phyloP scores from a whole-genome alignment of 2,888 invertebrate genomes.

The Drosophila paracracens region DNA sequence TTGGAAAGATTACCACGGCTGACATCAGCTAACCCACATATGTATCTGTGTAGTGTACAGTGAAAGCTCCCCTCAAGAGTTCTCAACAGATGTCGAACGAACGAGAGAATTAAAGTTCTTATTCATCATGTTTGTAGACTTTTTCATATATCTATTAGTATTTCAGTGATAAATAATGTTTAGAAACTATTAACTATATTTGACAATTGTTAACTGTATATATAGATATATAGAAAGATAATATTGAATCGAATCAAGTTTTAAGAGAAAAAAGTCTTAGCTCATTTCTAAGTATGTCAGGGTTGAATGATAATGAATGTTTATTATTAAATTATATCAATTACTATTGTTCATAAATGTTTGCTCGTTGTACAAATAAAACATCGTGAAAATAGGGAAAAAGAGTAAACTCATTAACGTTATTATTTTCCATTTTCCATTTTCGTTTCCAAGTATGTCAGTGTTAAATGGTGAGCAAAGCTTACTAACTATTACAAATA shows the following conservation, averaged over 20 bases:
- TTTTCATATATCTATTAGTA: not conserved
- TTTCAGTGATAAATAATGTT: not conserved
- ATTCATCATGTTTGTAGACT: too few relatives aligned
- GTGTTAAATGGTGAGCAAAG: not conserved
- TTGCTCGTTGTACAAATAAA: not conserved
- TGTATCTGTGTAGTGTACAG: not conserved
- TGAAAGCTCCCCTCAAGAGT: not conserved
- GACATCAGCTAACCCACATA: slow-evolving; percentile 38
- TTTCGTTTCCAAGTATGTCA: slow-evolving; percentile 1
- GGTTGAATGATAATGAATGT: not conserved
- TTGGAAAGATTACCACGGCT: slow-evolving; percentile 63
- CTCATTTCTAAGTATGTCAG: not conserved
- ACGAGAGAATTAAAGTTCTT: not conserved
- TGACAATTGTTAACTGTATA: not conserved
- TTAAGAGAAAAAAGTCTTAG: not conserved
- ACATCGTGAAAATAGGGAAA: not conserved
- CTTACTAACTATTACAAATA: not conserved
- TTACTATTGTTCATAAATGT: not conserved
- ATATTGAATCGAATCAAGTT: not conserved
- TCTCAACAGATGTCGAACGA: not conserved
- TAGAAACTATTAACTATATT: not conserved
- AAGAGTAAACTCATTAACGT: not conserved
- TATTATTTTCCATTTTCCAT: not conserved
- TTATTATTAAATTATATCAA: not conserved
- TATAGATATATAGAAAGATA: not conserved